phyloP scores from a whole-genome alignment of 2,888 invertebrate species.

The Campopleginae sp. region DNA sequence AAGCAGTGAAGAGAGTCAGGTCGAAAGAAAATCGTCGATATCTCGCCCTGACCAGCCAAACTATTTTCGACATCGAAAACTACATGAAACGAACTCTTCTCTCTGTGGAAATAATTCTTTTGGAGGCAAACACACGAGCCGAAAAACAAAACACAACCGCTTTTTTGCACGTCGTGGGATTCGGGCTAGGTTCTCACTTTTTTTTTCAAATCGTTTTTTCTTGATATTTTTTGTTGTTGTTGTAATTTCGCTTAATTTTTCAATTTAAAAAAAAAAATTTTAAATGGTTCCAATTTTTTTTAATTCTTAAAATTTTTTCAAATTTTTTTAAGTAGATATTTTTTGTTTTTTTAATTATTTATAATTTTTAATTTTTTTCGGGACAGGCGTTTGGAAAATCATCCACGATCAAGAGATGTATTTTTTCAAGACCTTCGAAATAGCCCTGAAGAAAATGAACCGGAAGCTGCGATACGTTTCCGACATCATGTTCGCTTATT shows the following conservation, averaged over 20 bases:
- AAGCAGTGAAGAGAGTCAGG: conserved; percentile 73
- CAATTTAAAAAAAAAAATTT: no score
- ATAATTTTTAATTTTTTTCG: background rate
- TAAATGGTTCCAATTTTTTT: no score
- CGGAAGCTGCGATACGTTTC: conserved; percentile 85
- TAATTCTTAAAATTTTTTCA: background rate
- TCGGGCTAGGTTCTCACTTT: conserved; percentile 83
- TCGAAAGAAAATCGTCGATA: conserved; percentile 79
- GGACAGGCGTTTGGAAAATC: conserved; percentile 87
- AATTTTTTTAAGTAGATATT: background rate
- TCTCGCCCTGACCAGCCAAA: conserved; percentile 75
- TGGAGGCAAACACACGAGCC: conserved; percentile 88
- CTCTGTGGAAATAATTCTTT: conserved; percentile 86
- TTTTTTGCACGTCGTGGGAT: conserved; percentile 88
- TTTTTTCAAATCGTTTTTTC: background rate
- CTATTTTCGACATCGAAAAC: conserved; percentile 81
- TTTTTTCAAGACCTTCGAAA: conserved; percentile 88
- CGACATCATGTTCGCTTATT: conserved; percentile 89
- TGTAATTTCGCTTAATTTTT: conserved; percentile 78
- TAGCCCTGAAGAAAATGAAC: conserved; percentile 85
- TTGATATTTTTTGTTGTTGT: background rate
- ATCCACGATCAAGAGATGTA: conserved; percentile 87
- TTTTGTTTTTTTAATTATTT: background rate
- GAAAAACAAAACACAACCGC: conserved; percentile 85
- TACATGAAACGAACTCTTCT: conserved; percentile 82